Base-by-base conservation (phyloP, 2,797 vertebrate species). In the Netta rufina region DNA sequence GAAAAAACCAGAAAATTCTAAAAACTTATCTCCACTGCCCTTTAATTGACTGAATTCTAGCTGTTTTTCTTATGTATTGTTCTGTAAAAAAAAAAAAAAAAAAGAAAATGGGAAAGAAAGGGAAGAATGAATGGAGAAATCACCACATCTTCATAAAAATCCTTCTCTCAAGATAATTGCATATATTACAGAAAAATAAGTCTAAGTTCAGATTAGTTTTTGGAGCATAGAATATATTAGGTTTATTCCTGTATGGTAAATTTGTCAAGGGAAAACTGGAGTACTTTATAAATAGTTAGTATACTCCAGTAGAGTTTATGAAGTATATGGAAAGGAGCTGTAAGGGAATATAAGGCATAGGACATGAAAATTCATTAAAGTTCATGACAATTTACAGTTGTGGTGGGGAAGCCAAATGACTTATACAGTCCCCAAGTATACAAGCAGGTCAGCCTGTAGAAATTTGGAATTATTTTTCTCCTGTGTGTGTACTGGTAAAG, bases 221-320 rank as follows among this genome's bases (percentile, higher is more conserved):
- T 88, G 67, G 43, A 90, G 57, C 39, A 70, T 9, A 67, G 36
- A 87, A 56, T 86, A 60, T 77, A 62, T 81, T 80, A 65, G 47
- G 38, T 83, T 92, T 91, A 90, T 90, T 95, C 47, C 43, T 88
- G 24, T 81, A 76, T 25, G 72, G 70, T 84, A 89, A 78, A 84
- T 91, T 92, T 0, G 0, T 92, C 51, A 76, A 83, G 33, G 41
- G 81, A 90, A 38, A 93, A 70, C 57, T 73, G 32, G 33, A 84
- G 58, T 78, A 39, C 47, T 69, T 39, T 78, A 45, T 81, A 83
- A 85, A 92, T 89, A 47, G 21, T 84, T 71, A 56, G 54, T 84
- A 25, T 73, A 41, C 11, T 45, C 22, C 82, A 32, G 25, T 28
- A 94, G 53, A 74, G 53, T 82, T 95, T 57, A 60, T n/a, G 47